phyloP scores from a whole-genome alignment of 2,797 vertebrate species.

The Amblyraja radiata region DNA sequence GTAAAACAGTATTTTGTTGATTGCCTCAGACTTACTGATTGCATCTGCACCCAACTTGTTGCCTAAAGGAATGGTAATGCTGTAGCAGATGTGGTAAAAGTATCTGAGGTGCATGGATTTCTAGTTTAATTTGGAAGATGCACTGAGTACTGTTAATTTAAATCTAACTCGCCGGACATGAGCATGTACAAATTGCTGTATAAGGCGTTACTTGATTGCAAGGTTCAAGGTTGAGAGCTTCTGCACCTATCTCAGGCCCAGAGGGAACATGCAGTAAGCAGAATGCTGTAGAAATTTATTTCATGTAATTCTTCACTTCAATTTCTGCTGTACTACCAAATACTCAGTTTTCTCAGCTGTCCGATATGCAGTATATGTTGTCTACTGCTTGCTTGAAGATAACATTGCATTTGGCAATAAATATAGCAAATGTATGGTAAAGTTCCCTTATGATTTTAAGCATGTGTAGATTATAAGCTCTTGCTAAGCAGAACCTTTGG shows the following conservation, averaged over 20 bases:
- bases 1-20: conserved; percentile 63
- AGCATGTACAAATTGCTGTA: conserved; percentile 53
- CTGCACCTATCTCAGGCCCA: conserved; percentile 60
- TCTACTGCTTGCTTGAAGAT: conserved; percentile 65
- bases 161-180: conserved; percentile 50
- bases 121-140: conserved; percentile 59
- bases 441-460: conserved; percentile 57
- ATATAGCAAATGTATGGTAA: conserved; percentile 57
- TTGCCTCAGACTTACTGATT: conserved; percentile 59
- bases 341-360: conserved; percentile 61
- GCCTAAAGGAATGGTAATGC: conserved; percentile 55
- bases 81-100: conserved; percentile 53
- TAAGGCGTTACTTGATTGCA: conserved; percentile 54
- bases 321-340: conserved; percentile 63
- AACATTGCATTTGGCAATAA: conserved; percentile 63
- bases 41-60: conserved; percentile 57
- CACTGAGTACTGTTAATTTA: conserved; percentile 48
- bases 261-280: conserved; percentile 59
- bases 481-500: conserved; percentile 54
- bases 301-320: conserved; percentile 50
- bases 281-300: conserved; percentile 56
- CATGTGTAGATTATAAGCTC: conserved; percentile 63
- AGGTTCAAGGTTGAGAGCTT: conserved; percentile 57
- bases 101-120: conserved; percentile 57
- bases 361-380: conserved; percentile 64